These are phyloP conservation scores for Furnarius figulus DNA, from an alignment of 2,113 vertebrate genomes.

Conservation along the genomic window DNA sequence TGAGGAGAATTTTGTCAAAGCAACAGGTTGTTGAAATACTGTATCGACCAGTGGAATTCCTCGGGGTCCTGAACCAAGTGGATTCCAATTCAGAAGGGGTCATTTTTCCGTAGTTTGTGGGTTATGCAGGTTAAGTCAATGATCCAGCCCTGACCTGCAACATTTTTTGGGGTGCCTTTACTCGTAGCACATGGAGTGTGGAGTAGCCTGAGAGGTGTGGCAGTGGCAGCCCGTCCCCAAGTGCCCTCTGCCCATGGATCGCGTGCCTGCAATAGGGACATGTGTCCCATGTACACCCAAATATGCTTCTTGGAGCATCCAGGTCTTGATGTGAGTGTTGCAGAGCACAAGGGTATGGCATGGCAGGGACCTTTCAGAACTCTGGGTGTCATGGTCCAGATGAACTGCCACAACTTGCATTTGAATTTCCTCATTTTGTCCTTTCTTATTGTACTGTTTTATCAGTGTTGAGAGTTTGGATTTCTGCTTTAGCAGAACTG, in stretches of 20 bases:
- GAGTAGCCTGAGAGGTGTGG: not conserved
- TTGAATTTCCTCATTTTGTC: not conserved
- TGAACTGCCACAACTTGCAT: not conserved
- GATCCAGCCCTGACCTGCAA: not conserved
- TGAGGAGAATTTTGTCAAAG: not conserved
- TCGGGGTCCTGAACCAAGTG: fast-evolving
- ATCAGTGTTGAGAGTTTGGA: not conserved
- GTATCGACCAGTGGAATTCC: not conserved
- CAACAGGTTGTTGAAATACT: not conserved
- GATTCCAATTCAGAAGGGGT: not conserved
- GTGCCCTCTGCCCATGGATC: not conserved
- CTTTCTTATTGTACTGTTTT: not conserved
- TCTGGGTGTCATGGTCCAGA: not conserved
- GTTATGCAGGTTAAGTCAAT: not conserved
- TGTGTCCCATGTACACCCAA: not conserved
- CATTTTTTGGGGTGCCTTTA: not conserved
- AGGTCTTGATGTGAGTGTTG: not conserved
- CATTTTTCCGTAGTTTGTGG: not conserved
- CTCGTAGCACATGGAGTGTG: fast-evolving
- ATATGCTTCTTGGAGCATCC: not conserved
- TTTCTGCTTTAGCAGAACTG: constrained; percentile 1
- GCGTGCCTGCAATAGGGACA: fast-evolving
- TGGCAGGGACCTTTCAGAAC: not conserved
- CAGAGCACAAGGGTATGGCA: not conserved
- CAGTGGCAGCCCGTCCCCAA: not conserved